Base-by-base conservation (phyloP, 2,888 invertebrate species). In the Drosophila phalerata region DNA sequence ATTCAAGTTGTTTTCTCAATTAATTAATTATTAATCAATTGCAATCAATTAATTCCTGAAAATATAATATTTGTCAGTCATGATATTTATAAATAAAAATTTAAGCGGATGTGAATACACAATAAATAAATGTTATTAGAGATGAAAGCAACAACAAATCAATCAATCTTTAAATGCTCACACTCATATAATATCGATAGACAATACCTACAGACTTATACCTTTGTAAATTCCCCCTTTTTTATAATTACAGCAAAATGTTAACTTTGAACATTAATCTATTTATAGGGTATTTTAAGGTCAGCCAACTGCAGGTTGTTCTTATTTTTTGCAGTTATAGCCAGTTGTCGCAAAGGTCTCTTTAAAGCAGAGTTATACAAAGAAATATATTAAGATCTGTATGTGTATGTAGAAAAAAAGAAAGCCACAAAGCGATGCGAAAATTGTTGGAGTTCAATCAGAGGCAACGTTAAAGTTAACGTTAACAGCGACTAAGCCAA, bases 361-460 rank as follows among this genome's bases (percentile, higher is more conserved):
- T 62, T 69, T n/a, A 25, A 56, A 34, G 37, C 38, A 38, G 48
- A 57, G 47, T 53, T 48, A 56, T 40, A 38, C 17, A 17, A 30
- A 28, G 15, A 22, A n/a, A 34, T n/a, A n/a, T 61, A 25, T 30
- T 22, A 9, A 62, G 34, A 55, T 56, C n/a, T 38, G 9, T 22
- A 22, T 28, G 25, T 42, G 28, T 28, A 30, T 30, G 30, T 15
- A 17, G 1, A 45, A 73, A 73, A 66, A 77, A 81, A 77, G 74
- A 74, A 77, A 77, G 77, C 74, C 73, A 37, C 51, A 67, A 69
- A 64, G 32, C 52, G 71, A 51, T 69, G 76, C 61, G 65, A 79
- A 76, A 73, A 40, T 62, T 73, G 47, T 65, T 55, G 55, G 79
- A 68, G 80, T 62, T 75, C 61, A 77, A 71, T 75, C 76, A 45